Conservation (phyloP, 92 coral and sea anemone genomes). For the Porites cylindrica region DNA sequence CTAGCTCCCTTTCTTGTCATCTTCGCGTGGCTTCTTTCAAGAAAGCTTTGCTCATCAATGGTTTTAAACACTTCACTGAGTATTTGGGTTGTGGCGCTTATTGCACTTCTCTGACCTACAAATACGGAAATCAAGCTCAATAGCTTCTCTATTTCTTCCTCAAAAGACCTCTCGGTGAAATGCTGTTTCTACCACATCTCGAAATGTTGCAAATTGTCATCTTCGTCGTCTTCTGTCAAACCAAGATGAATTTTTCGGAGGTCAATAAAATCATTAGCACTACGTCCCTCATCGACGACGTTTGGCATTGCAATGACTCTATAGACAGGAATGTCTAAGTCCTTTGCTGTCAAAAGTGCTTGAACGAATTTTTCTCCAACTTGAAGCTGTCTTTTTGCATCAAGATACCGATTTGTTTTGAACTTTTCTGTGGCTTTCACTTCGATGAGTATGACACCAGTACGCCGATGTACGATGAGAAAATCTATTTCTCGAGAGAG, state of each 20-base stretch:
- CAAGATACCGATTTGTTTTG: conserved; percentile 41
- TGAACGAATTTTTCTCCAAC: conserved; percentile 46
- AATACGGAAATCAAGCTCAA: conserved; percentile 17
- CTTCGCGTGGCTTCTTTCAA: conserved; percentile 26
- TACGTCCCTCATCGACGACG: conserved; percentile 26
- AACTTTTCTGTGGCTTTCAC: conserved; percentile 56
- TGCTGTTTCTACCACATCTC: conserved; percentile 41
- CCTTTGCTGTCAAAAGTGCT: conserved; percentile 30
- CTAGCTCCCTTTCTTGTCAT: conserved; percentile 22
- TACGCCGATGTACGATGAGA: conserved; percentile 47
- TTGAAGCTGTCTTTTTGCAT: conserved; percentile 45
- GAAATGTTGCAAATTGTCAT: neutral
- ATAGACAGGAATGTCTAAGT: conserved; percentile 21
- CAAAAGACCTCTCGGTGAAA: conserved; percentile 11
- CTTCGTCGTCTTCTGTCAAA: too few relatives aligned
- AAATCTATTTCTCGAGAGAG: conserved; percentile 53
- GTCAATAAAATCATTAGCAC: conserved; percentile 14
- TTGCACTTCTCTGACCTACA: conserved; percentile 35
- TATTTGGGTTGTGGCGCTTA: conserved; percentile 45
- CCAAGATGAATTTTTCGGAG: conserved; percentile 31
- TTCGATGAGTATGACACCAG: conserved; percentile 52
- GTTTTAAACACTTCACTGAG: conserved; percentile 37
- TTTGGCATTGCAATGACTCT: conserved; percentile 40
- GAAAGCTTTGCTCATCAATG: conserved; percentile 55
- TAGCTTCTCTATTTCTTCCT: neutral